Base-by-base conservation (phyloP, 1,140 invertebrate genomes). In the Orius insidiosus region DNA sequence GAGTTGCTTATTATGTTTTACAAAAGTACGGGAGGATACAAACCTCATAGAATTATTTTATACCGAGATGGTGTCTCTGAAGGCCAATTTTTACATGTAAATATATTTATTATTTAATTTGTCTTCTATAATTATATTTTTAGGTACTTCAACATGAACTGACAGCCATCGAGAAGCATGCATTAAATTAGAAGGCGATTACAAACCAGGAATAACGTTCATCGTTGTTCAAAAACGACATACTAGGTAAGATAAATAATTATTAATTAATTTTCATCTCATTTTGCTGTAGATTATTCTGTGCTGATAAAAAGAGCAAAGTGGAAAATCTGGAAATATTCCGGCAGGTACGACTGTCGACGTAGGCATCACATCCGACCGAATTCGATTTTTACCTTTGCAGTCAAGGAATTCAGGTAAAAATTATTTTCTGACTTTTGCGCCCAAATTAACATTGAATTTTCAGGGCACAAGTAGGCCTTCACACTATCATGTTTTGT, bases 301-400 rank as follows among this genome's bases (percentile, higher is more conserved):
- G 95, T 63, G 87, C 94, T 9, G 93, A 98, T 63, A 94, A 96
- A 62, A 95, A 60, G 95, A 98, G 65, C 87, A 97, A 66, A 92
- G 87, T 47, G 96, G 96, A 11, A 95, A 96, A 61, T 94, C 88
- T 50, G 94, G 93, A 33, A 99, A 98, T 68, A 98, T 99, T 59
- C 96, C 96, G 14, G 94, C 96, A 7, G 96, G 96, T 45, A 99
- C 96, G 33, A 99, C 95, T 2, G 96, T 99, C 16, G 96, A 99
- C 68, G 85, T 96, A 45, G 94, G 93, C 48, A 99, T 99, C 94
- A 18, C 96, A 99, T 71, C 96, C 96, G 38, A 98, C 94, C 5
- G 95, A 98, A 66, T 98, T 98, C 68, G 96, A 99, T 67, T 98
- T 99, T 66, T 99, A 98, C 65, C 70, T 99, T n/a, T 99, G 96